A percentile compares a stretch with the other conserved stretches of the same genome.
Evolutionary conservation across 2,797 vertebrate genomes (phyloP).

Genomic region (Girardinus metallicus): DNA sequence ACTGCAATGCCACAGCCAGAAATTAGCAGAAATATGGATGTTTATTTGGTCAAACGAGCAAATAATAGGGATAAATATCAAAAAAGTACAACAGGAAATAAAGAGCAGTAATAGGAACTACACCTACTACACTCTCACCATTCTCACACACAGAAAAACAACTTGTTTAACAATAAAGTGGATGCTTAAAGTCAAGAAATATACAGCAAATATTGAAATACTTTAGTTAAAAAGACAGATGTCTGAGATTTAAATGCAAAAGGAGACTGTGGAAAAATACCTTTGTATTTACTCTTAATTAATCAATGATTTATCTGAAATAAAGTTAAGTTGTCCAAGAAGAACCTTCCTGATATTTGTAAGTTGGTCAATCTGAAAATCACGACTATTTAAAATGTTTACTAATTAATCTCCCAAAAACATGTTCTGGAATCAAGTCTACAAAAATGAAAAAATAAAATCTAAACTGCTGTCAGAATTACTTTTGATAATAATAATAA

Average conservation of each 20-base stretch:
- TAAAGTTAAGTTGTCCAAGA: not conserved
- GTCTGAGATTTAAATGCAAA: not conserved
- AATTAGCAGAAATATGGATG: conserved; percentile 6
- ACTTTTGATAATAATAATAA: not conserved
- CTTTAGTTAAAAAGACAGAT: not conserved
- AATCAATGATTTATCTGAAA: not conserved
- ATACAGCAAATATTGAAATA: not conserved
- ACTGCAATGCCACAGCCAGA: conserved; percentile 14
- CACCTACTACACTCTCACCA: not conserved
- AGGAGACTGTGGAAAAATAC: not conserved
- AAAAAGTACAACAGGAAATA: not conserved
- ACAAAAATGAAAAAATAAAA: not conserved
- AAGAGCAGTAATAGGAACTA: not conserved
- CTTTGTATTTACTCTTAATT: not conserved
- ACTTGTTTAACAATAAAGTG: not conserved
- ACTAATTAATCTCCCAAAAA: not conserved
- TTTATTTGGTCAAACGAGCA: not conserved
- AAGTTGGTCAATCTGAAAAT: not conserved
- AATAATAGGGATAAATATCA: not conserved
- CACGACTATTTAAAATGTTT: not conserved
- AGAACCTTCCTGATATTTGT: not conserved
- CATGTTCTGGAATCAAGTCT: not conserved
- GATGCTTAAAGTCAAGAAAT: not conserved
- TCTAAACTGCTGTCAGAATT: not conserved
- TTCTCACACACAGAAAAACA: not conserved